Conservation (phyloP, 2,113 vertebrate species). For the Notarius quadriscutis region DNA sequence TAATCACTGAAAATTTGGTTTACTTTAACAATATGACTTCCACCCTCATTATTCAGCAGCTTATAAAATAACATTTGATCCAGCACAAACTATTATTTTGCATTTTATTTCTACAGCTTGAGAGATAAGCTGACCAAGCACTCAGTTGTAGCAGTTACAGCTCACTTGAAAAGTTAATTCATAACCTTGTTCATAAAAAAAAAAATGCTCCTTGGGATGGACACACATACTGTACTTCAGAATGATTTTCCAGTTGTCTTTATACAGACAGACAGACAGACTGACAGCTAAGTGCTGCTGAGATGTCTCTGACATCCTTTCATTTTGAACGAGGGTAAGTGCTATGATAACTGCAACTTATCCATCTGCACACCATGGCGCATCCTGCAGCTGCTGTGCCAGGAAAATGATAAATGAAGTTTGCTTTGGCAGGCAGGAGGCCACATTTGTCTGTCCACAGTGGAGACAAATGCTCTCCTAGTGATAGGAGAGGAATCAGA, state of each 20-base stretch:
- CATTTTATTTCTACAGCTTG: too few species aligned
- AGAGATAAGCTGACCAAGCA: too few species aligned
- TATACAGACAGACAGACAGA: conserved; percentile 23
- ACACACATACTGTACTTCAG: not conserved
- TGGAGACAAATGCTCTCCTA: conserved; percentile 16
- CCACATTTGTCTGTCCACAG: conserved; percentile 16
- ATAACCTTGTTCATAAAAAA: too few species aligned
- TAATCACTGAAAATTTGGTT: too few species aligned
- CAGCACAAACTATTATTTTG: too few species aligned
- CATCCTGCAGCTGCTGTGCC: conserved; percentile 16
- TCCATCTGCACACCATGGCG: conserved; percentile 9
- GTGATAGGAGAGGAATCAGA: not conserved
- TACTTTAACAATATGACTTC: too few species aligned
- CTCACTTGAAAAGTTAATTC: too few species aligned
- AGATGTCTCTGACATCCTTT: conserved; percentile 29
- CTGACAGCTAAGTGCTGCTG: conserved; percentile 35
- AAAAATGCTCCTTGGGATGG: too few species aligned
- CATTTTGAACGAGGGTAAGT: conserved; percentile 34
- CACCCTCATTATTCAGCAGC: too few species aligned
- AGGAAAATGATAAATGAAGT: conserved; percentile 27
- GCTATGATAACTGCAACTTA: conserved; percentile 24
- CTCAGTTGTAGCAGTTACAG: too few species aligned
- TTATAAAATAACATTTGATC: too few species aligned
- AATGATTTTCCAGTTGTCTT: conserved; percentile 40
- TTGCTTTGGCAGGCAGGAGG: conserved; percentile 24